Evolutionary conservation across 1,140 invertebrate genomes (phyloP), one percentile per base, ranked within the genome.

Genomic region (Phortica variegata): DNA sequence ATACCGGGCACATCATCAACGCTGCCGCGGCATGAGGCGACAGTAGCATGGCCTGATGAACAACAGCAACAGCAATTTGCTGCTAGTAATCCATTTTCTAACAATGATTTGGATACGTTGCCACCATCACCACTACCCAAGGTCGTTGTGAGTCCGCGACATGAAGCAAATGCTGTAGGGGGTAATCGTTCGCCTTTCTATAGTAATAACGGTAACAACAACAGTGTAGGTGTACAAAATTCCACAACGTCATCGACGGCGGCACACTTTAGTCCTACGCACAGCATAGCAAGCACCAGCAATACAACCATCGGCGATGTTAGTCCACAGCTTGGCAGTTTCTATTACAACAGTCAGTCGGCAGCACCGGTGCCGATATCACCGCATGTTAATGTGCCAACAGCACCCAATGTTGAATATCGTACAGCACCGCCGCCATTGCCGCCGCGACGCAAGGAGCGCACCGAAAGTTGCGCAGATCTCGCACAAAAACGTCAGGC

Each of bases 361-460:
- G 51, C 54, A 15, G 63, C 56, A 10, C 23, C 43, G 26, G 63
- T 76, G 51, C 74, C 74, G 19, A 71, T 76, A 37, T 76, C 74
- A 21, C 74, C 74, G 15, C 74, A 76, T 51, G 74, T 76, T 6
- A 76, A 76, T 49, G 74, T 76, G 1, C 74, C 74, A 32, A 58
- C 59, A n/a, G 58, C 58, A n/a, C 38, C 56, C 5, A 56, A 45
- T n/a, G 19, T 61, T 5, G 70, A 75, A 37, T 73, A 73, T 54
- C 56, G 63, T 29, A 56, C 66, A 12, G 62, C 62, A 32, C 73
- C 74, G 13, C 74, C 74, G 20, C 74, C 74, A 15, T 47, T 76
- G 37, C 74, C 74, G 2, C 74, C 74, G 3, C 54, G 74, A 10
- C 63, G 71, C 31, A 73, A 69, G 39, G 72, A 76, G 39, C 68